phyloP scores from a whole-genome alignment of 2,113 vertebrate species.

The Takifugu bimaculatus region DNA sequence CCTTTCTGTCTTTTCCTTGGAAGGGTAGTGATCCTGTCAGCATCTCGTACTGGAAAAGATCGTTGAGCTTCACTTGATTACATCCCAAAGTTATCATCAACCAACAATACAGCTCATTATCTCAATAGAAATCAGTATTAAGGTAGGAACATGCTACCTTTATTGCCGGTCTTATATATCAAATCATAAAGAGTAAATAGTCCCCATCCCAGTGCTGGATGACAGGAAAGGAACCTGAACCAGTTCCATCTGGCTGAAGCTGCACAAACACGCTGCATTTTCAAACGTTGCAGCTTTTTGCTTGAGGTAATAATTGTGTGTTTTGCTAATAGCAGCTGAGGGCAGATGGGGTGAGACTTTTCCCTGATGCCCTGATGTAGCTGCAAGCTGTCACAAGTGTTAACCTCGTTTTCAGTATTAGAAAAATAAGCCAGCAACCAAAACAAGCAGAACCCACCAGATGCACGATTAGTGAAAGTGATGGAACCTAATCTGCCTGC shows the following conservation, averaged over 20 bases:
- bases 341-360: slow-evolving; percentile 19
- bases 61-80: no score
- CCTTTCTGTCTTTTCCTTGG: slow-evolving; percentile 97
- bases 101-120: no score
- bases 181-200: no score
- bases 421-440: slow-evolving; percentile 43
- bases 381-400: slow-evolving; percentile 42
- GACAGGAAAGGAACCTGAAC: no score
- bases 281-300: background rate
- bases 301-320: slow-evolving; percentile 13
- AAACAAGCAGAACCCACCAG: slow-evolving; percentile 42
- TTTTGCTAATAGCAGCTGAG: slow-evolving; percentile 1
- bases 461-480: slow-evolving; percentile 37
- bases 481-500: slow-evolving; percentile 43
- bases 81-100: no score
- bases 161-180: no score
- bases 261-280: background rate
- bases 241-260: background rate
- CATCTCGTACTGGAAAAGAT: slow-evolving; percentile 90
- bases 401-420: slow-evolving; percentile 45
- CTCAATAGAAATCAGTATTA: no score
- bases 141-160: no score
- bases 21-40: slow-evolving; percentile 93
- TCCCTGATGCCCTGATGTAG: slow-evolving; percentile 23
- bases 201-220: no score